Evolutionary conservation across 1,140 invertebrate genomes (phyloP).

Genomic region (Drosophila lacteicornis): DNA sequence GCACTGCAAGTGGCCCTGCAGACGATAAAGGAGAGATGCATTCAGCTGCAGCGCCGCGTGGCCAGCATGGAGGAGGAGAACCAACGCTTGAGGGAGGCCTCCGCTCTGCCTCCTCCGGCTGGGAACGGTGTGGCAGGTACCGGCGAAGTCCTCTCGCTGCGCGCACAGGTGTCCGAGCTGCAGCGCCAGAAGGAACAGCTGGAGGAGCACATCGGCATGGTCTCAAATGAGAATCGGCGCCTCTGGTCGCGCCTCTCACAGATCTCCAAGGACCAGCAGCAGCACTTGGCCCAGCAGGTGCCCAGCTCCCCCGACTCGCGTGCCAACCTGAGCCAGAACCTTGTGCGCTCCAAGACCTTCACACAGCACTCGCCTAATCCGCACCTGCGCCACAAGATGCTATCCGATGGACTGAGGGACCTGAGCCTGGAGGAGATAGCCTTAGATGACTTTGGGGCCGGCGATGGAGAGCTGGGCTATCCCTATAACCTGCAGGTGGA

Average conservation of each 20-base stretch:
- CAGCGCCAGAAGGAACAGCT: conserved; percentile 91
- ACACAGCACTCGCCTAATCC: conserved; percentile 87
- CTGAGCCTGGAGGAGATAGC: conserved; percentile 92
- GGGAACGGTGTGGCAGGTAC: conserved; percentile 35
- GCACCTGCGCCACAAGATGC: conserved; percentile 85
- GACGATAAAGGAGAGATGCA: conserved; percentile 92
- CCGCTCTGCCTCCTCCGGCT: conserved; percentile 30
- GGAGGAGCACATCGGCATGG: conserved; percentile 91
- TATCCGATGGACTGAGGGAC: conserved; percentile 84
- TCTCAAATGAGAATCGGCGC: conserved; percentile 91
- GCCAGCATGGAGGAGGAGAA: conserved; percentile 91
- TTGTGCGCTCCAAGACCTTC: conserved; percentile 88
- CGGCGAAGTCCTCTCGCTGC: conserved; percentile 85
- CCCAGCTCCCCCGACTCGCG: conserved; percentile 20
- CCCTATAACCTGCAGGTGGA: conserved; percentile 87
- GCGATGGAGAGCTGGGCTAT: conserved; percentile 86
- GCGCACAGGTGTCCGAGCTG: conserved; percentile 88
- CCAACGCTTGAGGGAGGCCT: conserved; percentile 86
- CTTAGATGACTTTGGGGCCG: conserved; percentile 87
- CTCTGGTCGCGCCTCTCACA: conserved; percentile 90
- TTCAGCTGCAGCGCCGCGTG: conserved; percentile 89
- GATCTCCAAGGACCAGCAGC: conserved; percentile 87
- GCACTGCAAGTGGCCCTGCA: conserved; percentile 91
- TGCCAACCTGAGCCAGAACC: conserved; percentile 70
- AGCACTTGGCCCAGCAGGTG: conserved; percentile 16